Base-by-base conservation (phyloP, 2,888 invertebrate genomes). In the Neoascia interrupta region DNA sequence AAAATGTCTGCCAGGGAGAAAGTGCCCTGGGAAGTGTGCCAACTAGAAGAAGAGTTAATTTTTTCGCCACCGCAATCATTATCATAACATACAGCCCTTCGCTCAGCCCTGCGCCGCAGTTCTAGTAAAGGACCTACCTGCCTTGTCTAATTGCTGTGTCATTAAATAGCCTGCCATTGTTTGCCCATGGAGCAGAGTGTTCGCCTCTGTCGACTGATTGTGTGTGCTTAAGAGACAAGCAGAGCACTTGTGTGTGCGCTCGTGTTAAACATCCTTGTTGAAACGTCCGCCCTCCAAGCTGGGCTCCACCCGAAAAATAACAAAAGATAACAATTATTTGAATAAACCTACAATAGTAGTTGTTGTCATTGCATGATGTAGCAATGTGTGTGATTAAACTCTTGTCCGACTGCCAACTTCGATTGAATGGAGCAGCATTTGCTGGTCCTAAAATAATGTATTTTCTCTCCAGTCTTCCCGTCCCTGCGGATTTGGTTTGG, bases 141-240 rank as follows among this genome's bases (percentile, higher is more conserved):
- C 53, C 72, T 66, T 41, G 49, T 68, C 79, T 79, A 73, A 79
- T 73, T 79, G 73, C 73, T 60, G 60, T 56, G 79, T 45, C 79
- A 73, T 73, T 79, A 73, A 79, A 13, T 49, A 66, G 79, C 41
- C 61, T 31, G 66, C 61, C 56, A 73, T 79, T 79, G 73, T 73
- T 73, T 66, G 56, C 51, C 51, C 45, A 68, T 66, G 28, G 73
- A 61, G 28, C 31, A 72, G 64, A 49, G 43, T 49, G 61, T 34
- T 47, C 47, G 47, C 34, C 39, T 10, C 39, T 13, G 13, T 53
- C 43, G 34, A 43, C 39, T 64, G 64, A 64, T 66, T 79, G 53
- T 79, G 61, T 73, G 43, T 66, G 60, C 61, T 56, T 73, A 73
- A 43, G 41, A 66, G 63, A 47, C 54, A 60, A 73, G 36, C 49